Evolutionary conservation across 2,113 vertebrate genomes (phyloP), one percentile per base, ranked within the genome.

Genomic region (Ammospiza nelsoni): DNA sequence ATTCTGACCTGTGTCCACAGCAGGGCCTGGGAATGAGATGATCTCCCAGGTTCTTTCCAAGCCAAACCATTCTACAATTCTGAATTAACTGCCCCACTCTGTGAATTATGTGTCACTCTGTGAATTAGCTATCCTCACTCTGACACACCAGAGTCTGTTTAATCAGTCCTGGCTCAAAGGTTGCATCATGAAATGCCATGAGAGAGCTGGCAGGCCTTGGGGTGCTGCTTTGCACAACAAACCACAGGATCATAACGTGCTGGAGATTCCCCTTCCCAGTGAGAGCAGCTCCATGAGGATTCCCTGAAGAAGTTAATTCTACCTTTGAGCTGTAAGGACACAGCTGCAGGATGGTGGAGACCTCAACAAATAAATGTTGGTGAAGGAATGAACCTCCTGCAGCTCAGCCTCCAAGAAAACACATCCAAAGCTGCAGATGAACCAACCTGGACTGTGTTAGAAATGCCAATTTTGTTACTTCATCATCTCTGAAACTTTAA

Each of bases 131-230:
- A 12, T 4, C 28, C 55, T 77, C 29, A 6, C 19, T 33, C 59
- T 51, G 51, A 37, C 37, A 77, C 12, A 7, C 11, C 15, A 43
- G 35, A 69, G 63, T 31, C 17, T 33, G 43, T 3, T 87, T 84
- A 46, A 46, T 35, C 57, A 87, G 6, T 6, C 29, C 43, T 67
- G 59, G 31, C 51, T 75, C 43, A 35, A 54, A 39, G 65, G 5
- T 14, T 49, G 3, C 33, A 12, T 5, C 23, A 4, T 1, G 33
- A 78, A 84, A 74, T 8, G 8, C 0, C 0, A 46, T 1, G 23
- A 41, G 46, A n/a, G 43, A 27, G 25, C 43, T 51, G 52, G 23
- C 73, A 66, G 61, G 20, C 31, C 22, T 33, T 3, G 63, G 59
- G 33, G 4, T 21, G 21, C 0, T 55, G 43, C 46, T 84, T 18